Conservation (phyloP, 2,888 invertebrate species). For the Salpingus planirostris region DNA sequence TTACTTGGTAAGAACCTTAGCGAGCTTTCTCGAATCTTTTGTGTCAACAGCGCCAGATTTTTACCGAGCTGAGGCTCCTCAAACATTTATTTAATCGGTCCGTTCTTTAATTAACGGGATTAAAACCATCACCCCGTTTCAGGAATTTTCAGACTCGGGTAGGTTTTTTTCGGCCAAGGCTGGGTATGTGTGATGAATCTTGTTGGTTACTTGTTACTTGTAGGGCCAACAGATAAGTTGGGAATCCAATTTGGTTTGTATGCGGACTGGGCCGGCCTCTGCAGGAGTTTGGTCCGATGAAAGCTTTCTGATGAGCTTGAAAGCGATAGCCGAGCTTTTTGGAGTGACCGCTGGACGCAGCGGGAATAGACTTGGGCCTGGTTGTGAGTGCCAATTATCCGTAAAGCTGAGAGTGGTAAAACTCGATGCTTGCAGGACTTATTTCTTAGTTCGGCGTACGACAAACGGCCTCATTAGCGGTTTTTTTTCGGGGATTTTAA, state of each 20-base stretch:
- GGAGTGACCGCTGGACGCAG: constrained; percentile 15
- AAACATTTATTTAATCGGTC: no score
- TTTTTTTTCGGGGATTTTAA: no score
- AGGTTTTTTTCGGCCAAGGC: no score
- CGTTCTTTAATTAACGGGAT: no score
- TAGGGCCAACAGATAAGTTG: constrained; percentile 16
- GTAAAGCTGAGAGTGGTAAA: constrained; percentile 9
- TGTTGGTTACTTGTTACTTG: constrained; percentile 13
- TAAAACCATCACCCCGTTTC: no score
- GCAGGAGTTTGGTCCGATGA: constrained; percentile 18
- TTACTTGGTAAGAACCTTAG: no score
- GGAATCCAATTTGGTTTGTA: constrained; percentile 22
- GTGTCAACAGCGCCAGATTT: no score
- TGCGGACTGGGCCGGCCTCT: constrained; percentile 18
- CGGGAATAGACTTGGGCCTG: constrained; percentile 13
- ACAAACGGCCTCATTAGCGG: constrained; percentile 7
- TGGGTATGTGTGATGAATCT: constrained; percentile 6
- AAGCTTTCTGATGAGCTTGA: constrained; percentile 23
- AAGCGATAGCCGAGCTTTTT: constrained; percentile 18
- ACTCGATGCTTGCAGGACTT: constrained; percentile 1
- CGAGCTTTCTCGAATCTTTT: no score
- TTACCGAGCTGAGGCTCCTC: no score
- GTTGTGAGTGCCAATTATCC: constrained; percentile 14
- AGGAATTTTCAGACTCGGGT: no score
- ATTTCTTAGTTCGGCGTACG: constrained; percentile 1